Evolutionary conservation across 1,140 invertebrate genomes (phyloP).

Genomic region (Drosophila tsacasi): DNA sequence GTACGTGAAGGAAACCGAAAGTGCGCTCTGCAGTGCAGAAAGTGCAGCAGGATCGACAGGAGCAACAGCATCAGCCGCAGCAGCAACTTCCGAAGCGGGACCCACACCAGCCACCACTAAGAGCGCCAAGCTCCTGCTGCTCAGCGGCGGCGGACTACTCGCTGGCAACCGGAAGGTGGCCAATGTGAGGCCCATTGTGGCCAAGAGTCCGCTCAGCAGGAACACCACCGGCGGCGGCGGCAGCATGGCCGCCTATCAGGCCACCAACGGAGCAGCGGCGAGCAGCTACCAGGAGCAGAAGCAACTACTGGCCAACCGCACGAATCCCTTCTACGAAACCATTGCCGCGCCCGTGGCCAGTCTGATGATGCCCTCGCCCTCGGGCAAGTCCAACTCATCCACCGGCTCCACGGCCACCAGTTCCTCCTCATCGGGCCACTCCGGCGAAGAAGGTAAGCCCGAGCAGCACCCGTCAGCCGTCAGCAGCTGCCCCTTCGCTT

Average conservation of each 20-base stretch:
- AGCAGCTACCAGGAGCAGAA: conserved; percentile 72
- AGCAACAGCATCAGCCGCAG: conserved; percentile 26
- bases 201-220: conserved; percentile 65
- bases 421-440: conserved; percentile 72
- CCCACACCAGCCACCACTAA: conserved; percentile 31
- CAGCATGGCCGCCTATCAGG: conserved; percentile 54
- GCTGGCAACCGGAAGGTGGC: conserved; percentile 76
- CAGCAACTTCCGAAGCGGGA: conserved; percentile 12
- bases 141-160: conserved; percentile 57
- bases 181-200: conserved; percentile 81
- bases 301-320: conserved; percentile 74
- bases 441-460: conserved; percentile 82
- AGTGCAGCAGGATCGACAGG: conserved; percentile 60
- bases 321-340: conserved; percentile 80
- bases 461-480: conserved; percentile 18
- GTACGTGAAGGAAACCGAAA: conserved; percentile 89
- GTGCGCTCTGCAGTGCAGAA: conserved; percentile 78
- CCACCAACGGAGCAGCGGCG: conserved; percentile 5
- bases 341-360: conserved; percentile 35
- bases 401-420: conserved; percentile 80
- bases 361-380: conserved; percentile 79
- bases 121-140: conserved; percentile 69
- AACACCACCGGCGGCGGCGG: conserved; percentile 18
- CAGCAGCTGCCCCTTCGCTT: conserved; percentile 37
- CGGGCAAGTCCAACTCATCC: conserved; percentile 80